Conservation (phyloP, 2,113 vertebrate genomes). For the Tyto alba region DNA sequence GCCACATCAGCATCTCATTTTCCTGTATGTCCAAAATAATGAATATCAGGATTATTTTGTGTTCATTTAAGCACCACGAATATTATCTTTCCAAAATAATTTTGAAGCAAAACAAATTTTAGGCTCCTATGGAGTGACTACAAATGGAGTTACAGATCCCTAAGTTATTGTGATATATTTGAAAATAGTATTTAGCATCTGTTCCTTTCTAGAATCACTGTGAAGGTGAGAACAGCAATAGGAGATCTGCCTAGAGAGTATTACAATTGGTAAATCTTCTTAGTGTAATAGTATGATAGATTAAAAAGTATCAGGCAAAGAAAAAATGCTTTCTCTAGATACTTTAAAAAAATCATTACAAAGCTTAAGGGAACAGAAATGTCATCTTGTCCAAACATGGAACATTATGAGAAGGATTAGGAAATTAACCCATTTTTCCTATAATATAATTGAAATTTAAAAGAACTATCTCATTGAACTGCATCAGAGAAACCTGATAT, state of each 20-base stretch:
- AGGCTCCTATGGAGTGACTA: neutral
- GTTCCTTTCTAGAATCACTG: neutral
- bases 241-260: neutral
- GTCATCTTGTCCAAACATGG: neutral
- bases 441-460: neutral
- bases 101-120: neutral
- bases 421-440: neutral
- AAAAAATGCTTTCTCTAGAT: neutral
- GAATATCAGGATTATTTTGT: no score
- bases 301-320: neutral
- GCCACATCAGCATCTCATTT: neutral
- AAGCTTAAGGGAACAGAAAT: neutral
- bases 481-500: neutral
- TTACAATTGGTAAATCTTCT: neutral
- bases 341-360: neutral
- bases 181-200: neutral
- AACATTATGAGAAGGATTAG: neutral
- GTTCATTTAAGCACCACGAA: neutral
- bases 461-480: neutral
- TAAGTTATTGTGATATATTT: neutral
- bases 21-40: neutral
- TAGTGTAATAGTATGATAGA: neutral
- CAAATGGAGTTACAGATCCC: neutral
- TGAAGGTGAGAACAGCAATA: neutral
- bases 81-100: neutral